Conservation (phyloP, 2,113 vertebrate genomes). For the Cisticola juncidis region DNA sequence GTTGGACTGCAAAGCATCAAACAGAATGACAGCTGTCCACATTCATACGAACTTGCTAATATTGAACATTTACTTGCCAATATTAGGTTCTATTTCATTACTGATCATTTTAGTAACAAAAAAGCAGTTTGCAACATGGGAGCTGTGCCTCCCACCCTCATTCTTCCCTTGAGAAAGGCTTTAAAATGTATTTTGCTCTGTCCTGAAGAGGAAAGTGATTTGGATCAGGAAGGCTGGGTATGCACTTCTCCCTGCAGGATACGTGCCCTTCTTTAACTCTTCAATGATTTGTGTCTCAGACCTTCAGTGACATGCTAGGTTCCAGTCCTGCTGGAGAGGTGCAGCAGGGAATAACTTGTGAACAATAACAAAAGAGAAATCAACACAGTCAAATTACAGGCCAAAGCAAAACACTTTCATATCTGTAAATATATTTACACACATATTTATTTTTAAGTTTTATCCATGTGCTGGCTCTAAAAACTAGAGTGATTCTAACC, state of each 20-base stretch:
- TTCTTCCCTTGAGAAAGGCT: background rate
- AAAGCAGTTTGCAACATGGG: background rate
- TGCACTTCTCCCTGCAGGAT: background rate
- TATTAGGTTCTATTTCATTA: background rate
- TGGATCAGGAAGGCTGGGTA: background rate
- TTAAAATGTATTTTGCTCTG: background rate
- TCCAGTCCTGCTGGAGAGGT: background rate
- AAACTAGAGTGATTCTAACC: slow-evolving; percentile 73
- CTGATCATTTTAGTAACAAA: background rate
- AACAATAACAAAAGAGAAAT: background rate
- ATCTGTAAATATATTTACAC: accelerated
- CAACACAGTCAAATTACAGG: background rate
- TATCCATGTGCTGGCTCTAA: background rate
- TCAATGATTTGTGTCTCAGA: background rate
- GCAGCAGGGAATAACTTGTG: background rate
- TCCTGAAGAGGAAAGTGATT: background rate
- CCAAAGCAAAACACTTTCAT: background rate
- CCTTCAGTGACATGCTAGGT: background rate
- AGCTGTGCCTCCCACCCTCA: background rate
- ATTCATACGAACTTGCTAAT: background rate
- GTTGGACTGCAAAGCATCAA: background rate
- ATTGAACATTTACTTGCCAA: background rate
- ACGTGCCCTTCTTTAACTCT: background rate
- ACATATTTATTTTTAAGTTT: background rate
- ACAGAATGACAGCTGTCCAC: background rate